phyloP scores from a whole-genome alignment of 1,140 invertebrate species.

The Bombyx mori region DNA sequence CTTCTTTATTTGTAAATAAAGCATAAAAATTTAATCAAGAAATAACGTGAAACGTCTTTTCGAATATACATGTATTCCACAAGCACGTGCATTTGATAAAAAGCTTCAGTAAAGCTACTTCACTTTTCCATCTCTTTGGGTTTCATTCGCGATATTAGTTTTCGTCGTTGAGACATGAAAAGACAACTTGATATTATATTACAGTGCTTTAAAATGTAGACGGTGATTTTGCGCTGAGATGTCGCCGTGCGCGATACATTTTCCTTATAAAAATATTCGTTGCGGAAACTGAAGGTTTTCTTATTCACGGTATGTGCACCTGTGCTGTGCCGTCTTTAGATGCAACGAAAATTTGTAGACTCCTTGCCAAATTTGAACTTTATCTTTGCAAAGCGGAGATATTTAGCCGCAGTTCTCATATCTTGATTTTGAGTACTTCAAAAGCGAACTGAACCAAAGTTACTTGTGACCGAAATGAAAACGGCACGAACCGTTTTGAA shows the following conservation, averaged over 20 bases:
- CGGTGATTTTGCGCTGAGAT: conserved; percentile 21
- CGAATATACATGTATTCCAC: too few species aligned
- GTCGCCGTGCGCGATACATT: conserved; percentile 29
- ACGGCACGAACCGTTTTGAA: conserved; percentile 17
- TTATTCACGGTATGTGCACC: conserved; percentile 46
- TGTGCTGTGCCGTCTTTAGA: conserved; percentile 23
- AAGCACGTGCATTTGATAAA: too few species aligned
- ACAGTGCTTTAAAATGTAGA: conserved; percentile 19
- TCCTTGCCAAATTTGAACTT: conserved; percentile 48
- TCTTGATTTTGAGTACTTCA: conserved; percentile 29
- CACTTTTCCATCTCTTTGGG: too few species aligned
- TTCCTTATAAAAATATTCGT: conserved; percentile 44
- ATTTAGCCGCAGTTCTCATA: conserved; percentile 27
- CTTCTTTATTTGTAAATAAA: too few species aligned
- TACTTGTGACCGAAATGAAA: conserved; percentile 19
- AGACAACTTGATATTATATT: conserved; percentile 4
- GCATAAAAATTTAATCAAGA: too few species aligned
- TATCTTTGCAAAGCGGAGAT: conserved; percentile 34
- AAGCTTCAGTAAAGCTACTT: too few species aligned
- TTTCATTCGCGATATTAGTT: too few species aligned
- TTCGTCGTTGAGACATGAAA: too few species aligned
- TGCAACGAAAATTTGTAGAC: conserved; percentile 52
- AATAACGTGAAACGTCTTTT: too few species aligned
- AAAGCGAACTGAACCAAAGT: conserved; percentile 25
- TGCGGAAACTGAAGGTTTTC: conserved; percentile 31